Conservation (phyloP, 2,888 invertebrate species). For the Eristalinus aeneus region DNA sequence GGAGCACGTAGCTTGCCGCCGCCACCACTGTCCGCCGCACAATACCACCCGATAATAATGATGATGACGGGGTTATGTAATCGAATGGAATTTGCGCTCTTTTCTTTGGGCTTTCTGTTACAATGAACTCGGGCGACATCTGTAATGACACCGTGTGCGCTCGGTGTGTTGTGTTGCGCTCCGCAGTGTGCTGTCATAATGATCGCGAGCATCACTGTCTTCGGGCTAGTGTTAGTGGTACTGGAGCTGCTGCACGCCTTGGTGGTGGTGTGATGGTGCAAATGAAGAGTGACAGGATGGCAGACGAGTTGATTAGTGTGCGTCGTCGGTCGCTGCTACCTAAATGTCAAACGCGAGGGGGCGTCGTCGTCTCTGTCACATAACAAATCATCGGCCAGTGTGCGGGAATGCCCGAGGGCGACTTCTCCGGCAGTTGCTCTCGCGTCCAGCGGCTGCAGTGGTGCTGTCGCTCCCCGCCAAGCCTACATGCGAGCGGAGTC, state of each 20-base stretch:
- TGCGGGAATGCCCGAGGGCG: not conserved
- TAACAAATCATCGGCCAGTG: conserved; percentile 25
- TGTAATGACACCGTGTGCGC: conserved; percentile 47
- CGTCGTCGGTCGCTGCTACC: conserved; percentile 4
- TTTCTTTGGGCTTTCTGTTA: conserved; percentile 62
- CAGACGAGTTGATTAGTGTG: conserved; percentile 35
- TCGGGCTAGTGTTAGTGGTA: not conserved
- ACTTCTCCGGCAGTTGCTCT: conserved; percentile 5
- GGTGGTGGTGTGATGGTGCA: not conserved
- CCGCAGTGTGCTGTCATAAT: conserved; percentile 5
- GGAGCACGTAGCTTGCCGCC: conserved; percentile 50
- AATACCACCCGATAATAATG: conserved; percentile 8
- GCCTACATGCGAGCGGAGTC: conserved; percentile 54
- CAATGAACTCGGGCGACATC: conserved; percentile 69
- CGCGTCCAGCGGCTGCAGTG: not conserved
- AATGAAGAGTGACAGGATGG: conserved; percentile 60
- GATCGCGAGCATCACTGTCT: conserved; percentile 10
- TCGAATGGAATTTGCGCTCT: conserved; percentile 65
- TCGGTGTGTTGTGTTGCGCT: not conserved
- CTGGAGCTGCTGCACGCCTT: not conserved
- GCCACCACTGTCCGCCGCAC: not conserved
- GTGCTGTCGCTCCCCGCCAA: not conserved
- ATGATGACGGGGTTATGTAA: conserved; percentile 56
- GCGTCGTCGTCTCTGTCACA: conserved; percentile 45
- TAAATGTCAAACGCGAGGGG: conserved; percentile 54